phyloP scores from a whole-genome alignment of 2,888 invertebrate genomes.

The Mesorhabditis spiculigera region DNA sequence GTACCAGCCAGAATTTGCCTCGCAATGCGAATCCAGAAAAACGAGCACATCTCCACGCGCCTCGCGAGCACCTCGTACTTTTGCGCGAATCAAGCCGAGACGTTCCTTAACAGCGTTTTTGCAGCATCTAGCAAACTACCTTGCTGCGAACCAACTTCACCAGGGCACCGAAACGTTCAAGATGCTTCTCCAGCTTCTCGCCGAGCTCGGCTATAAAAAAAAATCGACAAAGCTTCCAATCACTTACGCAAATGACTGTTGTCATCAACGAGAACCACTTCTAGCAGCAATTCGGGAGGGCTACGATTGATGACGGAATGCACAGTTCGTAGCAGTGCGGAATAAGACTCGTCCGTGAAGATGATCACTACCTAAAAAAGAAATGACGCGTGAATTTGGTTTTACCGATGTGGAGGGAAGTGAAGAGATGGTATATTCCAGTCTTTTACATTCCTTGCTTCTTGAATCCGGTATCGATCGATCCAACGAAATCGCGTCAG shows the following conservation, averaged over 20 bases:
- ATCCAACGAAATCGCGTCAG: conserved; percentile 63
- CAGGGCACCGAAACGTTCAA: conserved; percentile 64
- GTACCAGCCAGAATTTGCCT: conserved; percentile 74
- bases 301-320: conserved; percentile 81
- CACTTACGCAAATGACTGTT: conserved; percentile 73
- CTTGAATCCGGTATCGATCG: conserved; percentile 61
- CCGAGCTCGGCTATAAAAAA: conserved; percentile 67
- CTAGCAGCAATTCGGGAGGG: conserved; percentile 73
- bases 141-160: conserved; percentile 75
- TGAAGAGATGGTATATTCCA: conserved; percentile 65
- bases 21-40: conserved; percentile 89
- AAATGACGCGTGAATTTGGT: not conserved
- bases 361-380: conserved; percentile 66
- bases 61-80: conserved; percentile 69
- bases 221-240: not conserved
- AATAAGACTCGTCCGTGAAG: conserved; percentile 88
- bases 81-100: conserved; percentile 83
- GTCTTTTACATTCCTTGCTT: conserved; percentile 60
- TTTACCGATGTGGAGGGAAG: conserved; percentile 18
- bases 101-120: conserved; percentile 63
- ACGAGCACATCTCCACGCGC: conserved; percentile 78
- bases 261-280: conserved; percentile 92
- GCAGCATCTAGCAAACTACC: conserved; percentile 54
- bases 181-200: conserved; percentile 76
- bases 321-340: conserved; percentile 71